Conservation (phyloP, 2,888 invertebrate genomes). For the Steromphala cineraria region DNA sequence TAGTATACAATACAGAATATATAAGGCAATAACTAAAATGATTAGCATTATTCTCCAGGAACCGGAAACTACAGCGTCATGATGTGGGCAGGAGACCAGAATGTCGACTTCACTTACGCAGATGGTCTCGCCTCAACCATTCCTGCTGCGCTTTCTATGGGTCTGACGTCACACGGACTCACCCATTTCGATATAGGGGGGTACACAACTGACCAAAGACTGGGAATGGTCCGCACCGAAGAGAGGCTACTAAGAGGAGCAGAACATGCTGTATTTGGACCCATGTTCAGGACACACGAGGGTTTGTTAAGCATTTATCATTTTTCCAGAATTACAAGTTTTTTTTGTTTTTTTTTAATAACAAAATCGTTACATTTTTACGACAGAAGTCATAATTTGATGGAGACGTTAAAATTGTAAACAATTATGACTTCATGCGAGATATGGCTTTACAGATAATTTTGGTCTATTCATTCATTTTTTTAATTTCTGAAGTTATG, state of each 20-base stretch:
- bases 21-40: no score
- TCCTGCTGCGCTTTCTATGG: conserved; percentile 63
- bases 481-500: no score
- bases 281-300: conserved; percentile 69
- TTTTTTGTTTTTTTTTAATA: no score
- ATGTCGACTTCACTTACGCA: conserved; percentile 65
- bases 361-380: no score
- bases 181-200: conserved; percentile 72
- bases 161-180: conserved; percentile 63
- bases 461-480: no score
- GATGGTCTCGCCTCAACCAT: conserved; percentile 68
- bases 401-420: no score
- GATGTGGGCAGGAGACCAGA: conserved; percentile 72
- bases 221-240: conserved; percentile 52
- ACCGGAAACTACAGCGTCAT: conserved; percentile 60
- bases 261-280: conserved; percentile 67
- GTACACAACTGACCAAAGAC: conserved; percentile 54
- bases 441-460: no score
- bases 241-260: conserved; percentile 67
- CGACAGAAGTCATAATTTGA: no score
- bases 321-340: no score
- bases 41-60: conserved; percentile 40
- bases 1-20: no score
- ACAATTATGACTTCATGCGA: no score
- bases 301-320: conserved; percentile 42